A percentile compares a stretch with the other conserved stretches of the same genome.
phyloP scores from a whole-genome alignment of 2,797 vertebrate species.

The Myripristis murdjan region DNA sequence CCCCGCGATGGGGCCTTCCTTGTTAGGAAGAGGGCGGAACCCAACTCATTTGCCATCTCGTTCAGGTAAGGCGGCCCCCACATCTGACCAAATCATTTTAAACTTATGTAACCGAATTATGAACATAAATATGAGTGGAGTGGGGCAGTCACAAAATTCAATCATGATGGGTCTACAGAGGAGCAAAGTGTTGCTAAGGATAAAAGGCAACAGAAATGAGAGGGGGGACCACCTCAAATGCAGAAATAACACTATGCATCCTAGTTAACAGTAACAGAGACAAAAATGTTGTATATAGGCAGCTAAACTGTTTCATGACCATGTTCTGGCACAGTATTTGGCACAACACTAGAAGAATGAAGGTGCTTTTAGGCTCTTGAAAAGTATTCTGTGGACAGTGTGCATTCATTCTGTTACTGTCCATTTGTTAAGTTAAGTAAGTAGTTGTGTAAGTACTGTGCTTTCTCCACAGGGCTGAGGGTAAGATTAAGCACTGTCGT shows the following conservation, averaged over 20 bases:
- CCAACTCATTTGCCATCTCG: conserved; percentile 97
- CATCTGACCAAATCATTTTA: background rate
- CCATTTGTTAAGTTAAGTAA: background rate
- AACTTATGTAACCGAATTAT: background rate
- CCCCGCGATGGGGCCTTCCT: conserved; percentile 97
- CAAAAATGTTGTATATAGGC: no score
- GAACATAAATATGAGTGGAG: no score
- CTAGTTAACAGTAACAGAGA: background rate
- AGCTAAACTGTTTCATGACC: no score
- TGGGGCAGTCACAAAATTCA: no score
- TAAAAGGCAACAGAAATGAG: background rate
- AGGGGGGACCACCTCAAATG: background rate
- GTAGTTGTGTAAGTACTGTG: no score
- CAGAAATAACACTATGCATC: background rate
- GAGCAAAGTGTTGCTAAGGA: background rate
- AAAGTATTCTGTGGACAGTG: background rate
- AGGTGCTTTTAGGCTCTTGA: background rate
- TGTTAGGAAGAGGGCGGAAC: conserved; percentile 94
- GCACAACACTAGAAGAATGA: background rate
- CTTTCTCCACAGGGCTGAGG: conserved; percentile 89
- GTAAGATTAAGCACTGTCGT: conserved; percentile 99
- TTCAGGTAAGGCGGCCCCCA: conserved; percentile 87
- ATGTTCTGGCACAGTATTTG: no score
- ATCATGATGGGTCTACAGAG: background rate
- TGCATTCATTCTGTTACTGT: background rate